Base-by-base conservation (phyloP, 2,113 vertebrate species). In the Parus major region DNA sequence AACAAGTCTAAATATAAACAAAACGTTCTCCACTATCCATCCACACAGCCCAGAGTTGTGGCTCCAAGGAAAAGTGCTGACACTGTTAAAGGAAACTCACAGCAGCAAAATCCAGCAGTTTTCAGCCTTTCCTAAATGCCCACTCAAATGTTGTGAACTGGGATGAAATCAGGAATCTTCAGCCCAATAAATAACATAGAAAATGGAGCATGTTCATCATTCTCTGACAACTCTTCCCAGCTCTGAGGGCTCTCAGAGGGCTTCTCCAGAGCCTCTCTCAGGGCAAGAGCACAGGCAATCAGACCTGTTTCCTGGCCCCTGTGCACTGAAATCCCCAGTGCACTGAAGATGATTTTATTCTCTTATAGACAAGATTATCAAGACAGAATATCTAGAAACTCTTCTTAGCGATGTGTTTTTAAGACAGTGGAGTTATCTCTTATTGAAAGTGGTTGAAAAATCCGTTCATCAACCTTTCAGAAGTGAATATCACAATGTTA, bases 1-100 rank as follows among this genome's bases (percentile, higher is more conserved):
- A 96, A 95, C 42, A 90, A 94, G 41, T 90, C 73, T 94, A 88
- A 94, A 87, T 91, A 92, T 71, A 96, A 97, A 88, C 73, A 85
- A 90, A 88, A 56, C 27, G 3, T 91, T 52, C 56, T 79, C 83
- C 1, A 13, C 64, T 53, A 68, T 57, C 41, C 65, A 85, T 78
- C 76, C 36, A 41, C 53, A 33, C 14, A 61, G 27, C 25, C 5
- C 28, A 55, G 28, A 68, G 68, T 25, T 0, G 12, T 9, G 49
- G 50, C 60, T 78, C 56, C 82, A 57, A 50, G 71, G 50, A 76
- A 79, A 63, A 11, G 3, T 57, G 53, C 75, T 87, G 90, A 31
- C 25, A 20, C 2, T 0, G 3, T 28, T 50, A 41, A 77, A 88
- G 66, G 70, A 86, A 83, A 46, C 7, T 23, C 24, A 39, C 29